Percentiles rank a stretch among this genome's conserved stretches.
phyloP scores from a whole-genome alignment of 2,797 vertebrate genomes.

The Tympanoctomys barrerae region DNA sequence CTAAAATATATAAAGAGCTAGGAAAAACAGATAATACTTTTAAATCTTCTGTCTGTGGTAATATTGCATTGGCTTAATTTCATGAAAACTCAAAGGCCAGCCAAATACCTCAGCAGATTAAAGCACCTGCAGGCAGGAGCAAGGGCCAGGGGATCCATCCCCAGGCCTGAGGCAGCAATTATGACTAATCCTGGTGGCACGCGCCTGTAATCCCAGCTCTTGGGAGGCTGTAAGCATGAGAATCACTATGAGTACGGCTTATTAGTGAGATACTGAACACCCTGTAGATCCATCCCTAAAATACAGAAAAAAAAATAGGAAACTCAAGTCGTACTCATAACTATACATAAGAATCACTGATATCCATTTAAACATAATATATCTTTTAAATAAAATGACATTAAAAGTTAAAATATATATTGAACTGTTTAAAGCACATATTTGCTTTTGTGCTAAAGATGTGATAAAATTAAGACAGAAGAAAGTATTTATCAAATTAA shows the following conservation, averaged over 20 bases:
- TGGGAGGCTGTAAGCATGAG: too few relatives aligned
- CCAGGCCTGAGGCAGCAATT: too few relatives aligned
- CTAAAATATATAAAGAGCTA: too few relatives aligned
- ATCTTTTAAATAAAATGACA: slow-evolving; percentile 55
- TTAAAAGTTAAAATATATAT: slow-evolving; percentile 9
- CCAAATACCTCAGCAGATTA: too few relatives aligned
- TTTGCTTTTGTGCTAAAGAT: slow-evolving; percentile 30
- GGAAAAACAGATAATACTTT: background rate
- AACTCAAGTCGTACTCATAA: slow-evolving; percentile 39
- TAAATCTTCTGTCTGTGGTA: background rate
- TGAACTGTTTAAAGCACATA: background rate
- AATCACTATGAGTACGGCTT: too few relatives aligned
- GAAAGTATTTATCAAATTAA: slow-evolving; percentile 35
- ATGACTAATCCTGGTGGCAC: too few relatives aligned
- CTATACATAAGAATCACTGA: background rate
- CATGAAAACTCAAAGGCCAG: slow-evolving; percentile 41
- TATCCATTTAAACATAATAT: slow-evolving; percentile 17
- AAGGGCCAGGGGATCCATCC: too few relatives aligned
- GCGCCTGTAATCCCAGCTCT: too few relatives aligned
- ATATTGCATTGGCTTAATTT: slow-evolving; percentile 21
- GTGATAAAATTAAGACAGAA: background rate
- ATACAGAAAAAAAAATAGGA: background rate
- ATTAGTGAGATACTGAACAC: too few relatives aligned
- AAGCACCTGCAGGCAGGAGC: too few relatives aligned
- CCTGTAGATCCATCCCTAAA: too few relatives aligned